phyloP scores from a whole-genome alignment of 2,113 vertebrate genomes.

The Poicephalus gulielmi region DNA sequence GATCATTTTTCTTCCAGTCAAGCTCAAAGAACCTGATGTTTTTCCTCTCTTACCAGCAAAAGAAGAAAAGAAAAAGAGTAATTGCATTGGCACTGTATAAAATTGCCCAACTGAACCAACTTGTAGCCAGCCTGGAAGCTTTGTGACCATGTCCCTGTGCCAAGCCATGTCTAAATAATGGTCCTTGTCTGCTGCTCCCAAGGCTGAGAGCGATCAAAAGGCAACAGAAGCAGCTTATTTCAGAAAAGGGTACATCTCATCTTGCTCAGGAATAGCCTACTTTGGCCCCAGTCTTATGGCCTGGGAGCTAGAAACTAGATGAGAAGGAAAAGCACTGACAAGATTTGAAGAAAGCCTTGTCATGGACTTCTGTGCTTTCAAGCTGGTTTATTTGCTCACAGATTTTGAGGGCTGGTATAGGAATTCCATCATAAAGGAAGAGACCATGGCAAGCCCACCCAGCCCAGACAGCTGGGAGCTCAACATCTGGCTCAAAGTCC shows the following conservation, averaged over 20 bases:
- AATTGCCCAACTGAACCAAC: conserved; percentile 31
- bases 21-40: background rate
- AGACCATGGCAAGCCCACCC: background rate
- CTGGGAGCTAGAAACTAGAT: background rate
- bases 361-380: background rate
- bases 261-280: background rate
- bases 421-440: background rate
- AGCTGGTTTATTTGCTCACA: background rate
- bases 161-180: conserved; percentile 29
- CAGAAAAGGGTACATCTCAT: background rate
- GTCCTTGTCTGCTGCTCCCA: background rate
- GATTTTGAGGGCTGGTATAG: background rate
- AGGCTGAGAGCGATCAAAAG: background rate
- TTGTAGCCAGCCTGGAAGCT: conserved; percentile 2
- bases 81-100: background rate
- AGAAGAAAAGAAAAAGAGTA: background rate
- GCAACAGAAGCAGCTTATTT: background rate
- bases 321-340: background rate
- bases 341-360: background rate
- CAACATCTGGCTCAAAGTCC: background rate
- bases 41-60: background rate
- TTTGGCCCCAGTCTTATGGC: accelerated
- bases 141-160: background rate
- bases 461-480: background rate
- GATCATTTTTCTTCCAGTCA: conserved; percentile 37